Conservation (phyloP, 2,113 vertebrate genomes). For the Nothoprocta perdicaria region DNA sequence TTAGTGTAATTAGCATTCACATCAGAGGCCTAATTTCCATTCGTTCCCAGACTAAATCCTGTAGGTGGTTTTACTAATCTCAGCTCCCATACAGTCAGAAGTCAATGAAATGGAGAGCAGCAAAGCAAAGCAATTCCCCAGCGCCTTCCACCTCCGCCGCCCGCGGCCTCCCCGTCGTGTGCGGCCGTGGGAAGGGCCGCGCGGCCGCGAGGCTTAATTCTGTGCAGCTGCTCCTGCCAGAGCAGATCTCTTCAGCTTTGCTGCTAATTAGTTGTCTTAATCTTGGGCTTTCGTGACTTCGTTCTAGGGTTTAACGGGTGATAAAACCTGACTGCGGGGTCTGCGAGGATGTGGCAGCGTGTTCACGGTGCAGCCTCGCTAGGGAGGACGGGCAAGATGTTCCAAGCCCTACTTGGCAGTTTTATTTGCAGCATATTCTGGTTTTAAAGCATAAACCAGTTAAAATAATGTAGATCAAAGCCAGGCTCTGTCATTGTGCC, state of each 20-base stretch:
- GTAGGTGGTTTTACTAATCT: neutral
- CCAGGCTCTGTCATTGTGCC: neutral
- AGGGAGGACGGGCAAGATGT: neutral
- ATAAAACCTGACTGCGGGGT: neutral
- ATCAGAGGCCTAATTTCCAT: neutral
- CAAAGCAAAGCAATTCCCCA: neutral
- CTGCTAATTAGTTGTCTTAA: slow-evolving; percentile 32
- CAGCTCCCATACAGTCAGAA: neutral
- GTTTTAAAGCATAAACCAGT: neutral
- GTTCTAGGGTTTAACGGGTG: neutral
- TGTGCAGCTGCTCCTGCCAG: neutral
- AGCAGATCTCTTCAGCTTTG: neutral
- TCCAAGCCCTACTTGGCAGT: neutral
- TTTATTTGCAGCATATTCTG: neutral
- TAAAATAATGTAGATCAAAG: neutral
- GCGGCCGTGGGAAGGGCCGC: rapidly evolving
- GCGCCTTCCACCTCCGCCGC: neutral
- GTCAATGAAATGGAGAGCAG: neutral
- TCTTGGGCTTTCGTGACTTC: neutral
- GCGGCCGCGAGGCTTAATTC: neutral
- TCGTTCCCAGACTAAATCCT: neutral
- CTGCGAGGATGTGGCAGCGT: neutral
- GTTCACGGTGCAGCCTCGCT: rapidly evolving
- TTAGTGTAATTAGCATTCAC: neutral
- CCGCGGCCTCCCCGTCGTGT: neutral